These are phyloP conservation scores for Ptychobarbus kaznakovi DNA, from an alignment of 2,797 vertebrate genomes.

Conservation along the genomic window DNA sequence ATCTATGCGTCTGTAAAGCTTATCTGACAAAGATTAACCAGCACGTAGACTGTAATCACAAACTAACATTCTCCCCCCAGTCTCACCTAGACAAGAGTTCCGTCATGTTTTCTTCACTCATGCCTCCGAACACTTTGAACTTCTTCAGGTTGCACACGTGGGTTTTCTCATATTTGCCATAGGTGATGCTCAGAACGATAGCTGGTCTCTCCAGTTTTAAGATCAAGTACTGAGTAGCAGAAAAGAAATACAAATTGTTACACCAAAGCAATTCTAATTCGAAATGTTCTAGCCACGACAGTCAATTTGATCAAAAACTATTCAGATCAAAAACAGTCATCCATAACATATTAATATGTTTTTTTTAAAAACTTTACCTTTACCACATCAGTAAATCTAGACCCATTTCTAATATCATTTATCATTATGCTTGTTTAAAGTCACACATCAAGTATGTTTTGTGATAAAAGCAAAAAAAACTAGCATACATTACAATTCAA, in stretches of 20 bases:
- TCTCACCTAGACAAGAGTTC: slow-evolving; percentile 93
- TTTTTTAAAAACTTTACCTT: not conserved
- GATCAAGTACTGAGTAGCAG: slow-evolving; percentile 88
- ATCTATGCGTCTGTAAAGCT: not conserved
- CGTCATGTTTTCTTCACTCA: slow-evolving; percentile 99
- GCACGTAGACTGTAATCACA: not conserved
- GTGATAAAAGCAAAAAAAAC: not conserved
- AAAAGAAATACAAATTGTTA: not conserved
- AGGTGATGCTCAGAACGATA: slow-evolving; percentile 97
- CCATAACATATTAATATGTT: not conserved
- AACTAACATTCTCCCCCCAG: not conserved
- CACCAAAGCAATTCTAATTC: not conserved
- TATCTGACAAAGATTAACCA: not conserved
- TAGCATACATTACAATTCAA: not conserved
- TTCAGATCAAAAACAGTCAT: not conserved
- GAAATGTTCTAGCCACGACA: not conserved
- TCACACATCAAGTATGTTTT: not conserved
- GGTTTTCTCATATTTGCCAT: slow-evolving; percentile 99
- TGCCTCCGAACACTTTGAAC: slow-evolving; percentile 98
- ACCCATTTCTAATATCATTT: not conserved
- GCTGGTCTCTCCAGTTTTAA: slow-evolving; percentile 97
- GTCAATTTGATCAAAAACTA: not conserved
- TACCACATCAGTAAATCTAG: not conserved
- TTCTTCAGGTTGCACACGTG: slow-evolving; percentile 99
- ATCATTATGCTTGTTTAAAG: not conserved